A percentile compares a stretch with the other conserved stretches of the same genome.
Conservation (phyloP, 2,113 vertebrate genomes). For the Ochotona princeps region DNA sequence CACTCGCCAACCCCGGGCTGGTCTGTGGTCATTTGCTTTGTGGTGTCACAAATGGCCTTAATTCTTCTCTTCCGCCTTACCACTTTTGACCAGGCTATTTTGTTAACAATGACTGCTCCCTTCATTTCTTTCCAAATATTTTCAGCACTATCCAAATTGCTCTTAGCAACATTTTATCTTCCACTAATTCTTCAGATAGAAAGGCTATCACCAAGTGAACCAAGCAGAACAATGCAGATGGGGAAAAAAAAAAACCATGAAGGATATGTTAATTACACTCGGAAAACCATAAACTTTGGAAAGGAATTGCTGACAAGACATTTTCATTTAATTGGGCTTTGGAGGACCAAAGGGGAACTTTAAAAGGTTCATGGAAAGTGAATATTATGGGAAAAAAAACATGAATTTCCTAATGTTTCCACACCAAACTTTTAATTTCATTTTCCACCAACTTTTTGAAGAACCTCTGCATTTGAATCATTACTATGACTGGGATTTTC, state of each 20-base stretch:
- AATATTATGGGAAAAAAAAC: too few species aligned
- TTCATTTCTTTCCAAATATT: conserved; percentile 45
- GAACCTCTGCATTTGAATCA: neutral
- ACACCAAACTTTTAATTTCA: too few species aligned
- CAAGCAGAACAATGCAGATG: conserved; percentile 4
- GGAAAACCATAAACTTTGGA: conserved; percentile 21
- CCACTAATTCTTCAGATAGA: conserved; percentile 33
- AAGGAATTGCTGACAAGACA: conserved; percentile 37
- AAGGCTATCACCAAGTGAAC: conserved; percentile 19
- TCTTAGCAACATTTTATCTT: conserved; percentile 65
- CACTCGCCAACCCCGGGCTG: neutral
- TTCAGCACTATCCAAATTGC: conserved; percentile 34
- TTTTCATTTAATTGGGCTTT: conserved; percentile 35
- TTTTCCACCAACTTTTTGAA: too few species aligned
- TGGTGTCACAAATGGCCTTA: neutral
- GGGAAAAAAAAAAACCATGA: neutral
- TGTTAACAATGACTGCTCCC: conserved; percentile 1
- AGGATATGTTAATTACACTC: conserved; percentile 4
- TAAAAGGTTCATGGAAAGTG: too few species aligned
- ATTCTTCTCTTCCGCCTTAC: conserved; percentile 25
- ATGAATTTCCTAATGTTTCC: too few species aligned
- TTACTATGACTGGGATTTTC: neutral
- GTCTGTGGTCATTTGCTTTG: neutral
- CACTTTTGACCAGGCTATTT: conserved; percentile 1
- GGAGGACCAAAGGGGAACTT: neutral